Percentiles rank a stretch among this genome's conserved stretches.
These are phyloP conservation scores for Lithodes maja DNA, from an alignment of 2,888 invertebrate species.

Conservation along the genomic window DNA sequence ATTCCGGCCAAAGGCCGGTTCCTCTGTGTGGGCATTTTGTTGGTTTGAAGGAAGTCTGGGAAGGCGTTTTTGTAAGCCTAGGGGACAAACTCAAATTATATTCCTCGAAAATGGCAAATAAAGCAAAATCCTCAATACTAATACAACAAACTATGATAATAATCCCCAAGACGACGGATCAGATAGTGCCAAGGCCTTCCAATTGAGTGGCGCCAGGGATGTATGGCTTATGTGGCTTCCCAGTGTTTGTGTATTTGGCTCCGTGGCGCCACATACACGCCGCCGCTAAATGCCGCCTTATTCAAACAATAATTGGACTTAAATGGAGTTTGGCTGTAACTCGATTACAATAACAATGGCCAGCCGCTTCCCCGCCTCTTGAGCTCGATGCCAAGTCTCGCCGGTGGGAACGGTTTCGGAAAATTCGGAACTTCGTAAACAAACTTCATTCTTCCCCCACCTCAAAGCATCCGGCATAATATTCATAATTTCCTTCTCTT, in stretches of 20 bases:
- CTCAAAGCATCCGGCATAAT: too few relatives aligned
- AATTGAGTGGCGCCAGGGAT: conserved; percentile 26
- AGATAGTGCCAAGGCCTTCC: conserved; percentile 11
- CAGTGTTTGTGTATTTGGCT: conserved; percentile 54
- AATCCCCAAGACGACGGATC: too few relatives aligned
- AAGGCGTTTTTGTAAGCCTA: too few relatives aligned
- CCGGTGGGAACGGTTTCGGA: neutral
- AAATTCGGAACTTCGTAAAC: too few relatives aligned
- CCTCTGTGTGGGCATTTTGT: too few relatives aligned
- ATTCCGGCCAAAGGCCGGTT: too few relatives aligned
- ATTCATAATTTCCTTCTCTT: too few relatives aligned
- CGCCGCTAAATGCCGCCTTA: conserved; percentile 58
- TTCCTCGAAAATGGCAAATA: too few relatives aligned
- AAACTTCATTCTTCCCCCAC: neutral
- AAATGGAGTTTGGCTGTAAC: conserved; percentile 70
- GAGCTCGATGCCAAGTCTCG: conserved; percentile 34
- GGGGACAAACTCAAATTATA: too few relatives aligned
- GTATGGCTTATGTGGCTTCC: conserved; percentile 24
- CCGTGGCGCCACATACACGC: conserved; percentile 46
- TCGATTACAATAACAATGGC: conserved; percentile 70
- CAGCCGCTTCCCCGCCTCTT: conserved; percentile 50
- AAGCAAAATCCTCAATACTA: too few relatives aligned
- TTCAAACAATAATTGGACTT: conserved; percentile 69
- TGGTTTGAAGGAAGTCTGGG: too few relatives aligned
- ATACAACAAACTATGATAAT: too few relatives aligned